Evolutionary conservation across 1,140 invertebrate species (phyloP), one percentile per base, ranked within the genome.

Genomic region (Nautilus pompilius): DNA sequence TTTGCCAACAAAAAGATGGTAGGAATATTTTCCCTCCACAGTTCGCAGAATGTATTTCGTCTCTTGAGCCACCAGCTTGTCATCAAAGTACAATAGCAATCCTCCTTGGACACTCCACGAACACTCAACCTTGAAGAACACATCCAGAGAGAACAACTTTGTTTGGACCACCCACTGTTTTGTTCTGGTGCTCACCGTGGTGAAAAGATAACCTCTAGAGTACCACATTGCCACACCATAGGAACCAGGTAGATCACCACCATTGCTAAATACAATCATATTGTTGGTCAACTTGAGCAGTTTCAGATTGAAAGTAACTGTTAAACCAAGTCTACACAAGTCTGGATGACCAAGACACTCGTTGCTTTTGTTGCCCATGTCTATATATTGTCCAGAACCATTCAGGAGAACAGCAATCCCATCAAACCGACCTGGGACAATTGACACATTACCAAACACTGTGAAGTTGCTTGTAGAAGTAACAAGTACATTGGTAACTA

Each of bases 261-360:
- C 76, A 60, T 64, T 73, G 1, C 69, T 71, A 20, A 76, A 51
- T 10, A 78, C 69, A 26, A 67, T 73, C 61, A 62, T 73, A 24
- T 70, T 63, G n/a, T 73, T 63, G 13, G 34, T 53, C 24, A 76
- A 66, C 22, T 60, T 49, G 2, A 61, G 5, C 15, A 76, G 61
- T 33, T 69, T 65, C 20, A 76, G 32, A 15, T 66, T 68, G 58
- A 78, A 76, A 26, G 66, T 67, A 29, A 76, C 36, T 6, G 70
- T 70, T 8, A 78, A 48, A 22, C 76, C 76, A 46, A 63, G 63
- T 57, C 8, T 26, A 62, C 73, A 75, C 20, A 58, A 58, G 20
- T 61, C 63, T 10, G 70, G 55, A 45, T 72, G 34, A 5, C 53
- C 58, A 22, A 68, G 46, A 20, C 58, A 76, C 28, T 45, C 57